phyloP scores from a whole-genome alignment of 1,140 invertebrate species.

The Gyrodactylus salaris region DNA sequence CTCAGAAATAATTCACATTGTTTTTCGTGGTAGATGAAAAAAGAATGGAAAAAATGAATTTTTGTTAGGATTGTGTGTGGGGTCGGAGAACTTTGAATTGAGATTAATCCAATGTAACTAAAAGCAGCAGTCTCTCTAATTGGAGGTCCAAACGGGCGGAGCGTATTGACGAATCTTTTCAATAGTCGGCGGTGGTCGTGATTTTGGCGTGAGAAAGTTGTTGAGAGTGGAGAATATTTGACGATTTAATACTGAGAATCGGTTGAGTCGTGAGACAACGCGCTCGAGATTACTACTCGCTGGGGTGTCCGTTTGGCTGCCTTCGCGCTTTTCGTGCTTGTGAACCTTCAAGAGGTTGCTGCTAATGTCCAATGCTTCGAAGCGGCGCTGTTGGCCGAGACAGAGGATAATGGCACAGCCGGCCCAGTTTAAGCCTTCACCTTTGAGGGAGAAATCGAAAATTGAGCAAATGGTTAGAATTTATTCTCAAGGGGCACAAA shows the following conservation, averaged over 20 bases:
- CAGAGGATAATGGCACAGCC: constrained; percentile 91
- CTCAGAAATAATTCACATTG: too few relatives aligned
- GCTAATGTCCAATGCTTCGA: constrained; percentile 90
- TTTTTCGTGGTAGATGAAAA: too few relatives aligned
- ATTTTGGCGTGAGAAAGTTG: constrained; percentile 50
- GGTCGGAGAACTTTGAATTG: too few relatives aligned
- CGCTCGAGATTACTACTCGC: constrained; percentile 30
- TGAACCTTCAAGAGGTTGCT: constrained; percentile 88
- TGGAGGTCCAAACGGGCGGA: not conserved
- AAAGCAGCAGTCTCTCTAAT: too few relatives aligned
- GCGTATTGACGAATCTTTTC: not conserved
- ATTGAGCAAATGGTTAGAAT: too few relatives aligned
- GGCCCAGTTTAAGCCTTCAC: constrained; percentile 92
- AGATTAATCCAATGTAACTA: too few relatives aligned
- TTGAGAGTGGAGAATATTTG: constrained; percentile 88
- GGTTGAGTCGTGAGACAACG: constrained; percentile 78
- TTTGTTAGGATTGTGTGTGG: too few relatives aligned
- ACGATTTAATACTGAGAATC: constrained; percentile 87
- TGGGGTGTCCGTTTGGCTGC: constrained; percentile 27
- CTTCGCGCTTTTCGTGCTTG: constrained; percentile 74
- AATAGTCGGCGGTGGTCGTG: not conserved
- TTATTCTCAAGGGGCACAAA: not conserved
- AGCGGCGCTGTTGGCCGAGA: constrained; percentile 64
- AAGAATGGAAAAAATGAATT: too few relatives aligned
- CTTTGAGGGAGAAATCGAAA: constrained; percentile 17